phyloP scores from a whole-genome alignment of 2,797 vertebrate genomes.

The Tokudaia muenninki region DNA sequence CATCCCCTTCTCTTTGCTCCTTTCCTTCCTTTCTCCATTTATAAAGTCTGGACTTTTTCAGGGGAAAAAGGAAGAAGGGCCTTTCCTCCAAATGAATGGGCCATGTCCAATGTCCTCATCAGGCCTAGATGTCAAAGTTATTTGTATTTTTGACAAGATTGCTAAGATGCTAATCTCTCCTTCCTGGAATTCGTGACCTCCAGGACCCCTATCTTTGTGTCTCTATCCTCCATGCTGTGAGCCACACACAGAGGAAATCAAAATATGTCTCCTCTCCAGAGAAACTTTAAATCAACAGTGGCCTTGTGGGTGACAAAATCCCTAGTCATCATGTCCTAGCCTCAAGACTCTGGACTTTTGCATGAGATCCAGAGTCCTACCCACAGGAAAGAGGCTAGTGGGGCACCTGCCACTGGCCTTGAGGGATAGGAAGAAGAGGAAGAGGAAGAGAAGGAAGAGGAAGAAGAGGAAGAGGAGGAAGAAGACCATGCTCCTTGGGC shows the following conservation, averaged over 20 bases:
- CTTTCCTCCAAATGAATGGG: background rate
- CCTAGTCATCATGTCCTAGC: background rate
- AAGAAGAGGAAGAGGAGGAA: background rate
- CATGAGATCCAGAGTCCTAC: background rate
- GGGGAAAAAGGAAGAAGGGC: background rate
- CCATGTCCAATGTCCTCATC: background rate
- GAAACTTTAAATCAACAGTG: background rate
- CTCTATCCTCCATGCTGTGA: background rate
- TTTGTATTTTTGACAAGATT: background rate
- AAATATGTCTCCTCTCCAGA: background rate
- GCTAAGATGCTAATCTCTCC: background rate
- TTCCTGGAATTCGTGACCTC: background rate
- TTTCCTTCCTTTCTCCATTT: background rate
- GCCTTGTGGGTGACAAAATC: too few species aligned
- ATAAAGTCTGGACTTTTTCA: background rate
- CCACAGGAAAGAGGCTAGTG: accelerated
- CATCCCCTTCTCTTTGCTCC: background rate
- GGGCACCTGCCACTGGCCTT: background rate
- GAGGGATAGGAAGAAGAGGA: background rate
- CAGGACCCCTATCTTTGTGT: background rate
- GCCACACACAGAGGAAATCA: background rate
- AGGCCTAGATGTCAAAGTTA: background rate
- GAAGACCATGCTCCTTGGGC: background rate
- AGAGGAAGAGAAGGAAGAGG: too few species aligned
- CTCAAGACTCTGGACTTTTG: too few species aligned